Base-by-base conservation (phyloP, 1,140 invertebrate species). In the Euwallacea similis region DNA sequence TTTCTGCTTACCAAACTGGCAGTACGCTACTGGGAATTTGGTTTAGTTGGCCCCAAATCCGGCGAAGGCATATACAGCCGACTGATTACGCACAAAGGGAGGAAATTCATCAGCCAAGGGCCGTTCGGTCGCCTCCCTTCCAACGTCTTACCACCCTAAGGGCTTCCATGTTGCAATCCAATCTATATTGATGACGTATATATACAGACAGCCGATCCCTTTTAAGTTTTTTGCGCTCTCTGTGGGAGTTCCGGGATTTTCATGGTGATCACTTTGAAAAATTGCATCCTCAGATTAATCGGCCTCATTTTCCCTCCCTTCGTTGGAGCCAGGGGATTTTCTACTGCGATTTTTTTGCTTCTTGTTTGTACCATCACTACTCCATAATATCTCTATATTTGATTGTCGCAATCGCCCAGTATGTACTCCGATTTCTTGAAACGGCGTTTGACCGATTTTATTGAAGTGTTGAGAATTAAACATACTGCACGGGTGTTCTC, bases 91-190 rank as follows among this genome's bases (percentile, higher is more conserved):
- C 74, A 75, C 71, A 75, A 75, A 75, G 69, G 66, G 73, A 74
- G 74, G 74, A 75, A 75, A 76, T 77, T 74, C 77, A 77, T 78
- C 78, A 78, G 73, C 15, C 41, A 46, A 69, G 70, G 65, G 62
- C 59, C 58, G 69, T 65, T 58, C 74, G 69, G 71, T 73, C 61
- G 71, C 74, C 75, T 76, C 76, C 77, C 74, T 75, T 72, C 70
- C 59, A 66, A 54, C 73, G 66, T 75, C 74, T 77, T 74, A 72
- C 72, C 71, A 62, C 69, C 69, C 44, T 60, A 66, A 62, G 60
- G 67, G 69, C 74, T 71, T 63, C 71, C 71, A 73, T 56, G 58
- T 58, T 66, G 63, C 65, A 71, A 67, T 74, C 69, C 65, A 71
- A 62, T 72, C 71, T 72, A 72, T 72, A 67, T 72, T 72, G 71